These are phyloP conservation scores for Neoniphon sammara DNA, from an alignment of 2,797 vertebrate species.

Conservation along the genomic window DNA sequence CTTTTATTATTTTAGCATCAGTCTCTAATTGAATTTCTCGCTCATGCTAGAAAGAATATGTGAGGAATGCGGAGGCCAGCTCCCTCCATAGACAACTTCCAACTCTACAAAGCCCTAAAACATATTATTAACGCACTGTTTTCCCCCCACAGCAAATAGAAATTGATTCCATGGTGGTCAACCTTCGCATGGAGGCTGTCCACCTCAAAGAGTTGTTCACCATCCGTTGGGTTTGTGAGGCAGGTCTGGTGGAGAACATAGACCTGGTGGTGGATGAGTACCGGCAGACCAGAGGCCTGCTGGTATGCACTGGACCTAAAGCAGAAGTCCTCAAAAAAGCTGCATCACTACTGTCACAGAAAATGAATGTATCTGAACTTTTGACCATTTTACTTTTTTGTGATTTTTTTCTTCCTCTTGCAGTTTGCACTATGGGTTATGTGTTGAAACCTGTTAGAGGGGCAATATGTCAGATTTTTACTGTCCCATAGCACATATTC, in stretches of 20 bases:
- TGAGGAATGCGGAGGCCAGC: not conserved
- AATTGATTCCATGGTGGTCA: slow-evolving; percentile 85
- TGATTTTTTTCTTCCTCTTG: not conserved
- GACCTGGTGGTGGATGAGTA: slow-evolving; percentile 86
- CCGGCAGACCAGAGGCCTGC: slow-evolving; percentile 83
- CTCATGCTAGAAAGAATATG: not conserved
- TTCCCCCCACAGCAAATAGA: slow-evolving; percentile 80
- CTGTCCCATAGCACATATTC: too few relatives aligned
- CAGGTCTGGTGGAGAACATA: slow-evolving; percentile 90
- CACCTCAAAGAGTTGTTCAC: slow-evolving; percentile 86
- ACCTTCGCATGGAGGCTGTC: slow-evolving; percentile 84
- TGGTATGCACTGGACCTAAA: slow-evolving; percentile 79
- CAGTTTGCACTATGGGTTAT: too few relatives aligned
- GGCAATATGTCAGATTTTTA: too few relatives aligned
- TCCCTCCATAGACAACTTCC: too few relatives aligned
- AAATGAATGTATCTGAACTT: too few relatives aligned
- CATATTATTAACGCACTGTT: not conserved
- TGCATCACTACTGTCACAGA: too few relatives aligned
- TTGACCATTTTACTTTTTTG: not conserved
- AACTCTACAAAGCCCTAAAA: not conserved
- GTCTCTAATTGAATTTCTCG: not conserved
- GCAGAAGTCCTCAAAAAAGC: not conserved
- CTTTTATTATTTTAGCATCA: not conserved
- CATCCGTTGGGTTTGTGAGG: slow-evolving; percentile 86
- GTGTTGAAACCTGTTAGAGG: too few relatives aligned